These are phyloP conservation scores for Mystacornis crossleyi DNA, from an alignment of 2,113 vertebrate species.

Conservation along the genomic window DNA sequence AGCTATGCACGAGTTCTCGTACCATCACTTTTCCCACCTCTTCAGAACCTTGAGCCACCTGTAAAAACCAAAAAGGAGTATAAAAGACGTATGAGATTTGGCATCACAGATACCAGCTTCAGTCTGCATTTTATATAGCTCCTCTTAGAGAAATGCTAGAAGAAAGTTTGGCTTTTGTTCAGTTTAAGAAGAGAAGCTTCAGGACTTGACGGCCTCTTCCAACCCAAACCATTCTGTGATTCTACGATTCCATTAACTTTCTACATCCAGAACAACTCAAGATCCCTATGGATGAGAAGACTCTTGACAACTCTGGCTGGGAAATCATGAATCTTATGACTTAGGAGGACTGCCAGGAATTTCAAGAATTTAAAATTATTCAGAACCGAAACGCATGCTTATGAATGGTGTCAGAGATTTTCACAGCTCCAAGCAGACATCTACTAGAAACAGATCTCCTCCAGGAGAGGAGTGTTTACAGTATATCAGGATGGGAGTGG, in stretches of 20 bases:
- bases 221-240: neutral
- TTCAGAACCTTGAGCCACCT: constrained; percentile 65
- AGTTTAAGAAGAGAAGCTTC: neutral
- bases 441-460: neutral
- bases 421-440: neutral
- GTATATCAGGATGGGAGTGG: neutral
- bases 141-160: neutral
- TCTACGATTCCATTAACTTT: neutral
- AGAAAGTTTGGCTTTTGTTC: neutral
- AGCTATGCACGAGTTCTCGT: constrained; percentile 85
- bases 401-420: neutral
- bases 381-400: neutral
- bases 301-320: neutral
- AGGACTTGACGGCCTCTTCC: neutral
- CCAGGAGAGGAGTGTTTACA: neutral
- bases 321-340: neutral
- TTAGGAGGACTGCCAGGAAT: neutral
- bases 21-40: constrained; percentile 79
- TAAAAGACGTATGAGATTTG: neutral
- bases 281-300: neutral
- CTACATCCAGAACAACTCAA: neutral
- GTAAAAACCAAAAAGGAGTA: neutral
- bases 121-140: neutral
- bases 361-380: neutral
- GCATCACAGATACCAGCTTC: neutral